A percentile compares a stretch with the other conserved stretches of the same genome.
These are phyloP conservation scores for Zapornia atra DNA, from an alignment of 2,113 vertebrate species.

Conservation along the genomic window DNA sequence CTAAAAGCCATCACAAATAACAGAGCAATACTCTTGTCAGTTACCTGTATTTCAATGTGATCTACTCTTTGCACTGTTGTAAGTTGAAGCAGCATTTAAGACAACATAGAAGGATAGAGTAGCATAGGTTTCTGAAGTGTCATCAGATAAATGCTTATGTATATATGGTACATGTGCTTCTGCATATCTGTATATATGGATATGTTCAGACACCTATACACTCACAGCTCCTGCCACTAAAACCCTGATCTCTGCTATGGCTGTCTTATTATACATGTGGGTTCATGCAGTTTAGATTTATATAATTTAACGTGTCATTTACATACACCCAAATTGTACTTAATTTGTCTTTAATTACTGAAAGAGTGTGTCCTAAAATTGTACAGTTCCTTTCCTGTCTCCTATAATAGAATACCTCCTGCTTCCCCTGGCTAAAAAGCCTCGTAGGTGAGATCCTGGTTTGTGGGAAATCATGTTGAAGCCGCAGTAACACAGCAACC, in stretches of 20 bases:
- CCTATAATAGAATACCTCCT: background rate
- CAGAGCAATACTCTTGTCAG: background rate
- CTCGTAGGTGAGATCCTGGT: conserved; percentile 34
- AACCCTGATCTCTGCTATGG: background rate
- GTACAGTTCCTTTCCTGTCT: background rate
- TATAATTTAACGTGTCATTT: background rate
- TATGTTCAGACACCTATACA: background rate
- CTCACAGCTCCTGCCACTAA: background rate
- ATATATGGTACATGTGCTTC: no score
- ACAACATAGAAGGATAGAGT: background rate
- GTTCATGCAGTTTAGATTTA: background rate
- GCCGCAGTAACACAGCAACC: background rate
- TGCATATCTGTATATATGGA: background rate
- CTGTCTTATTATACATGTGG: background rate
- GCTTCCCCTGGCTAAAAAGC: background rate
- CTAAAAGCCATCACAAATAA: background rate
- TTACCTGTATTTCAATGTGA: background rate
- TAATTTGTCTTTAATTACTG: conserved; percentile 48
- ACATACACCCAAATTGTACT: background rate
- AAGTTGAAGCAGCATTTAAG: background rate
- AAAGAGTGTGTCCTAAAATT: background rate
- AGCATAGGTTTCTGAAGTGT: background rate
- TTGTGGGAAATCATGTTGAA: conserved; percentile 39
- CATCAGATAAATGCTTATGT: background rate
- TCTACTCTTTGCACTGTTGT: background rate